Base-by-base conservation (phyloP, 1,140 invertebrate genomes). In the Lordiphosa mommai region DNA sequence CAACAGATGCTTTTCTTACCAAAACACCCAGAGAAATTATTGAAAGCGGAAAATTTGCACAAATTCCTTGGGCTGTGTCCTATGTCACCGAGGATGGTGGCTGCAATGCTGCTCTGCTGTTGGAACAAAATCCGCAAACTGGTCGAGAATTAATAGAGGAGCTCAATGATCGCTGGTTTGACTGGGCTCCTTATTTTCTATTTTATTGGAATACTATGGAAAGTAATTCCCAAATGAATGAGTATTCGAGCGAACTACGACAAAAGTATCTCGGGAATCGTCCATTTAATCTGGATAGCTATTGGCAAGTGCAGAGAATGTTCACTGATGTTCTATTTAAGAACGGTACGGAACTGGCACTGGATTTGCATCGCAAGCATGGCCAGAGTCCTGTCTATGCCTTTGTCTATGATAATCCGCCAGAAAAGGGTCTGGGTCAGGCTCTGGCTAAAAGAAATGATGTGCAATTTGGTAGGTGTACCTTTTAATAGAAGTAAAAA, bases 1-100 rank as follows among this genome's bases (percentile, higher is more conserved):
- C 41, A 4, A 3, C 27, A 5, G 34, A 88, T 3, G 88, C 91
- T 3, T 93, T 93, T 55, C 82, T 93, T 2, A 88, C 87, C 9
- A 57, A 89, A 33, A 40, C 88, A 12, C 92, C 92, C 0, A 66
- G 72, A 4, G 86, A 91, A 38, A 89, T 92, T 4, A 84, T 93
- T 0, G 64, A 70, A 36, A 86, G 84, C 5, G 90, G 91, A 10
- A 71, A 90, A 33, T 89, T 87, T 4, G 85, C 90, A 4, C 90
- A 91, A 49, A 66, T 91, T 33, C 91, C 92, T 17, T 92, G 90
- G 90, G 70, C 92, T 0, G 89, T 88, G 10, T 89, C 90, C n/a
- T 88, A 91, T 6, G 88, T 88, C 4, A 89, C 85, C 13, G 89
- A 91, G 59, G 91, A 92, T 74, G 91, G 90, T 56, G 85, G 92